Base-by-base conservation (phyloP, 2,888 invertebrate species). In the Diloba caeruleocephala region DNA sequence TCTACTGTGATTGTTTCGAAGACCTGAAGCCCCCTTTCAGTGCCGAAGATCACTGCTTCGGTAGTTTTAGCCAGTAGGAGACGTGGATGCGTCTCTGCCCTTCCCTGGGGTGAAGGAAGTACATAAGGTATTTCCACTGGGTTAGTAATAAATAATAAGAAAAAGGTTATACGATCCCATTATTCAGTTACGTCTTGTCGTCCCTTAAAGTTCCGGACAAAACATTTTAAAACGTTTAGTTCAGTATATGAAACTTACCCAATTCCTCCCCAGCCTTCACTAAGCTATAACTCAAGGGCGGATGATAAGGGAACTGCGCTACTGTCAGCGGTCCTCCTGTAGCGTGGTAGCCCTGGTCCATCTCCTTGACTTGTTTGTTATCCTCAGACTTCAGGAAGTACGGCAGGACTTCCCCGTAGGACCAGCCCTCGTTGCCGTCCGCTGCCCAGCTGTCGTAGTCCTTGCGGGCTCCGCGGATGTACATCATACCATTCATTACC, bases 401-500 rank as follows among this genome's bases (percentile, higher is more conserved):
- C 0, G 98, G 98, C 56, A 98, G 93, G 2, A 98, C 97, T 31
- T 98, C 97, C 36, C 97, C 95, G 89, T 97, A 98, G 19, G 96
- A 95, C 98, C 98, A 98, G 39, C 98, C 98, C 8, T 96, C 95
- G 85, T 97, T 98, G 6, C 98, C 98, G 54, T 96, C 94, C 0
- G 95, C 95, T 0, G 97, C 97, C 98, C 98, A 98, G 56, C 95
- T 94, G 81, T 98, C 97, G 88, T 96, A 98, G 88, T 98, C 98
- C 56, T 95, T 95, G 15, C 96, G 95, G 50, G 98, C 96, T 0
- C 98, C 98, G 17, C 98, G 94, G 66, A 98, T 97, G 87, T 98
- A 98, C 95, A 97, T 98, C 98, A 99, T 99, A 14, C 98, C 98
- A 87, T 99, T 99, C 93, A 98, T 95, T 0, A 98, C 97, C 10